Evolutionary conservation across 2,113 vertebrate species (phyloP).

Genomic region (Catagonus wagneri): DNA sequence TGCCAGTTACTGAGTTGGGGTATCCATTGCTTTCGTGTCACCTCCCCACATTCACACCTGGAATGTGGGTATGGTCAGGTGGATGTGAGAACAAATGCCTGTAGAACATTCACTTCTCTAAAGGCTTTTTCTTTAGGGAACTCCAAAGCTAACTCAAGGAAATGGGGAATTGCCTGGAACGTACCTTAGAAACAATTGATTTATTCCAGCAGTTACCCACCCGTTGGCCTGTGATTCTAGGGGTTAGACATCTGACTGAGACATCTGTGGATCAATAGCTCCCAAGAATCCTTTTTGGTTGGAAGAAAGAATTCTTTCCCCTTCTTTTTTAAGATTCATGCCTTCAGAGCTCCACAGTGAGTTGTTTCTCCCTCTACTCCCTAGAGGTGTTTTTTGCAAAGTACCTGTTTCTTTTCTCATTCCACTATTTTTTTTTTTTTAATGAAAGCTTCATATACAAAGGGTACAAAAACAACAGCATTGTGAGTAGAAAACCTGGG

Average conservation of each 20-base stretch:
- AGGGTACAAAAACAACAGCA: not conserved
- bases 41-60: not conserved
- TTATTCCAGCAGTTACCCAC: not conserved
- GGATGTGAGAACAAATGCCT: not conserved
- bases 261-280: not conserved
- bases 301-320: not conserved
- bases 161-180: not conserved
- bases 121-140: not conserved
- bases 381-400: not conserved
- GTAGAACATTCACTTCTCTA: not conserved
- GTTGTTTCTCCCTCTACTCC: not conserved
- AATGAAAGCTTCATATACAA: not conserved
- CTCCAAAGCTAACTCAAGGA: constrained; percentile 26
- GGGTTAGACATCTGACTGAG: not conserved
- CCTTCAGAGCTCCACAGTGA: not conserved
- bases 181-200: not conserved
- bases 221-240: not conserved
- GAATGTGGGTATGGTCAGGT: not conserved
- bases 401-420: not conserved
- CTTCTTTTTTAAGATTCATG: not conserved
- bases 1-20: not conserved
- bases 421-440: no score
- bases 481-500: not conserved
- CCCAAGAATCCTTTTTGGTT: not conserved
- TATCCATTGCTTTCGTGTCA: not conserved